Evolutionary conservation across 2,113 vertebrate genomes (phyloP), one percentile per base, ranked within the genome.

Genomic region (Xiphorhynchus elegans): DNA sequence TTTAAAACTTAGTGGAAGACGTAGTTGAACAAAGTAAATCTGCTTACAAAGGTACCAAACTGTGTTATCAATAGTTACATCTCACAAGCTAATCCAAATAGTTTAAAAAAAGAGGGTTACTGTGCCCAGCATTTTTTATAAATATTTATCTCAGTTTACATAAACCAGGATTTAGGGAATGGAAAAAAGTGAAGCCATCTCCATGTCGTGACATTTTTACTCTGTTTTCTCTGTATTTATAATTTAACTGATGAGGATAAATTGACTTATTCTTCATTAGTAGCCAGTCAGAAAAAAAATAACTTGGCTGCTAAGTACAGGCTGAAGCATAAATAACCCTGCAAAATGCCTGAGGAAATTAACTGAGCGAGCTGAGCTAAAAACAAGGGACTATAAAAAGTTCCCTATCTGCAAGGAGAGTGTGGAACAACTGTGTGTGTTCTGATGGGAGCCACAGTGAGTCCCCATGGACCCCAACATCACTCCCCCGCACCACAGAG

Each of bases 121-220:
- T 73, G 20, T 95, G 94, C 68, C 82, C 86, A 79, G 66, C 29
- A 80, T 95, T 96, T 96, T 91, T 96, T 58, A 90, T 90, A 97
- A 97, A 97, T 97, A 97, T 95, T 97, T 96, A 89, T 95, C 72
- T 93, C 82, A 56, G 46, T 90, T 97, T 97, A 96, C 90, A 94
- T 94, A 96, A 90, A 89, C 63, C 66, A 88, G 66, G 92, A 96
- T 97, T 97, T 97, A 70, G 70, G 91, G 94, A 96, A 96, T 84
- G 68, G 91, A 93, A 92, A 97, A 91, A 96, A 84, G 66, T 39
- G 55, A 97, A 94, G 81, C 72, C 83, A 91, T 90, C 85, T 72
- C 78, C 87, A 96, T 86, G 94, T 90, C 75, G 69, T 75, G 84
- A 95, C 94, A 95, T 93, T 96, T 94, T 88, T 84, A 77, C 55